These are phyloP conservation scores for Alligator sinensis DNA, from an alignment of 2,113 vertebrate genomes.

Conservation along the genomic window DNA sequence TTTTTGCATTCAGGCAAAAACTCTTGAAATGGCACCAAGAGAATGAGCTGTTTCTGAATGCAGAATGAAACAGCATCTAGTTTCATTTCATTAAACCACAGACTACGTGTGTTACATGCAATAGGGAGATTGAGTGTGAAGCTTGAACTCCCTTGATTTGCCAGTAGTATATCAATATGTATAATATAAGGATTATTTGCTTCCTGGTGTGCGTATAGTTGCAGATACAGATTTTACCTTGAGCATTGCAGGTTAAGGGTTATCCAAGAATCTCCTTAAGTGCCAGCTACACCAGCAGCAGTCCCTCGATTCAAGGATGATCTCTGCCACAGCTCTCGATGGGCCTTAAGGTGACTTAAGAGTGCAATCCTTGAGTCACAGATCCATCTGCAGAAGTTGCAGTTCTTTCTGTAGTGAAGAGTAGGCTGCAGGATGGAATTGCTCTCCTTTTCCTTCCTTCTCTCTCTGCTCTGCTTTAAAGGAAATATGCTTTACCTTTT, in stretches of 20 bases:
- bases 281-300: background rate
- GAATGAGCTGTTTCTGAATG: background rate
- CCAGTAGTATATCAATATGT: background rate
- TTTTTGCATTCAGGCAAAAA: background rate
- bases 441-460: too few species aligned
- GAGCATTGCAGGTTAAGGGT: background rate
- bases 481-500: too few species aligned
- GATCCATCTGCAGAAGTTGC: too few species aligned
- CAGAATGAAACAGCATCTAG: background rate
- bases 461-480: too few species aligned
- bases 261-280: background rate
- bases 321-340: too few species aligned
- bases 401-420: too few species aligned
- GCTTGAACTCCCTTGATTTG: background rate
- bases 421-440: too few species aligned
- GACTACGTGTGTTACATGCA: slow-evolving; percentile 42
- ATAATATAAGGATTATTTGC: background rate
- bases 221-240: background rate
- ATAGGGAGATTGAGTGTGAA: slow-evolving; percentile 25
- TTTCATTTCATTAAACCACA: slow-evolving; percentile 61
- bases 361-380: too few species aligned
- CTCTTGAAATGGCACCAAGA: background rate
- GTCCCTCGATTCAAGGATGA: background rate
- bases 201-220: fast-evolving
- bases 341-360: too few species aligned